Percentiles rank a stretch among this genome's conserved stretches.
phyloP scores from a whole-genome alignment of 2,113 vertebrate species.

The Actenoides lindsayi region DNA sequence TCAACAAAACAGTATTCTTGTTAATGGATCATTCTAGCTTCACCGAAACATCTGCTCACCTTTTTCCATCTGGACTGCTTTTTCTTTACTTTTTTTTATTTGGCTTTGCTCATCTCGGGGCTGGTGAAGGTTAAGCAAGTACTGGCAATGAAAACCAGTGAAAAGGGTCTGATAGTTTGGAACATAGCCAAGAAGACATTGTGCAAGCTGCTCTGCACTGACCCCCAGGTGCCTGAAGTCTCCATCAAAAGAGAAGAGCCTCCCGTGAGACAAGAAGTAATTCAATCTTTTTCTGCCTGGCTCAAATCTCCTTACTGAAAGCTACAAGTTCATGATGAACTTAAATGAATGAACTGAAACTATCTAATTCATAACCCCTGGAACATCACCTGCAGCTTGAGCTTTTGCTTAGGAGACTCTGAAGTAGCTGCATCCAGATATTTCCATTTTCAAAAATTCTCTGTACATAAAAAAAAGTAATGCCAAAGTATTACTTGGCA shows the following conservation, averaged over 20 bases:
- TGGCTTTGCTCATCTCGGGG: neutral
- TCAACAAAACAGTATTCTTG: neutral
- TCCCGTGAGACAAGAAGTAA: slow-evolving; percentile 54
- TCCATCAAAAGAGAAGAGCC: slow-evolving; percentile 39
- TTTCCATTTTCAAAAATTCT: slow-evolving; percentile 54
- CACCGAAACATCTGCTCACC: slow-evolving; percentile 61
- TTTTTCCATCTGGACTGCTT: slow-evolving; percentile 40
- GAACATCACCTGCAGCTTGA: slow-evolving; percentile 58
- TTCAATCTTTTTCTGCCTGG: slow-evolving; percentile 29
- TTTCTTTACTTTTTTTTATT: neutral
- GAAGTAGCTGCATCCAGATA: slow-evolving; percentile 55
- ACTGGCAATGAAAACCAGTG: slow-evolving; percentile 43
- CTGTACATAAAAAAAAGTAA: neutral
- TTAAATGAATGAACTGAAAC: slow-evolving; percentile 32
- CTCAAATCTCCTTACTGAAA: slow-evolving; percentile 28
- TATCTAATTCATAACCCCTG: slow-evolving; percentile 27
- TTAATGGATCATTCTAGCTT: neutral
- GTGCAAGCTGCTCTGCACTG: slow-evolving; percentile 43
- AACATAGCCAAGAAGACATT: slow-evolving; percentile 48
- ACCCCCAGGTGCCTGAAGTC: slow-evolving; percentile 53
- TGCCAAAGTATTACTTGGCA: neutral
- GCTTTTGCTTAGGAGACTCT: slow-evolving; percentile 27
- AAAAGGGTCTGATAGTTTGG: slow-evolving; percentile 27
- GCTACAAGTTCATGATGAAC: slow-evolving; percentile 23
- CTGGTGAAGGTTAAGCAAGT: slow-evolving; percentile 52